Evolutionary conservation across 1,140 invertebrate genomes (phyloP).

Genomic region (Lutraria rhynchaena): DNA sequence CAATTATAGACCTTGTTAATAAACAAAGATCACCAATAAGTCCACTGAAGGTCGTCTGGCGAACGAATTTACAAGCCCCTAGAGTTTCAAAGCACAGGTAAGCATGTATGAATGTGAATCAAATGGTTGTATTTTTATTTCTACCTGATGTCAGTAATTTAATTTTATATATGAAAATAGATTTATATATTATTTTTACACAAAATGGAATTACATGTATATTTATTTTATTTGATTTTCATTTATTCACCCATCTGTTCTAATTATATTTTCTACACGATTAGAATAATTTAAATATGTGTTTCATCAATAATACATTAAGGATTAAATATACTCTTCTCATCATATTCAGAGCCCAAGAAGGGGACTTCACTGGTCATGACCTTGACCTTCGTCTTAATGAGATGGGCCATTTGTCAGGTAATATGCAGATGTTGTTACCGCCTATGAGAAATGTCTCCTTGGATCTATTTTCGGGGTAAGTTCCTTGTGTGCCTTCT

Average conservation of each 20-base stretch:
- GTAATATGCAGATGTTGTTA: slow-evolving; percentile 63
- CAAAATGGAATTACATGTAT: too few relatives aligned
- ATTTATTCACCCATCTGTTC: too few relatives aligned
- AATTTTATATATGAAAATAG: too few relatives aligned
- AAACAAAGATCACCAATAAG: slow-evolving; percentile 12
- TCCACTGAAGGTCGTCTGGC: slow-evolving; percentile 43
- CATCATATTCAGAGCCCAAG: slow-evolving; percentile 37
- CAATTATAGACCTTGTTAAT: slow-evolving; percentile 38
- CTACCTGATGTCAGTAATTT: background rate
- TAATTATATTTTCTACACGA: too few relatives aligned
- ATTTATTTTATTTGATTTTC: too few relatives aligned
- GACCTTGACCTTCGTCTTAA: slow-evolving; percentile 59
- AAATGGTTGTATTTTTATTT: background rate
- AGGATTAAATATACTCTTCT: too few relatives aligned
- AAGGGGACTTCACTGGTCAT: slow-evolving; percentile 45
- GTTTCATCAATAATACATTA: too few relatives aligned
- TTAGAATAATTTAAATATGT: too few relatives aligned
- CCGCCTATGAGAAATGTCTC: slow-evolving; percentile 61
- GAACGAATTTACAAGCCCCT: slow-evolving; percentile 35
- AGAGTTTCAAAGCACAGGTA: slow-evolving; percentile 5
- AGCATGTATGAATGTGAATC: too few relatives aligned
- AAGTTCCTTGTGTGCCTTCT: background rate
- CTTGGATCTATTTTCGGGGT: slow-evolving; percentile 67
- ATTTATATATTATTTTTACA: too few relatives aligned
- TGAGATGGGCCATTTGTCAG: slow-evolving; percentile 56